Percentiles rank a stretch among this genome's conserved stretches.
Evolutionary conservation across 2,797 vertebrate species (phyloP).

Genomic region (Darevskia mixta): DNA sequence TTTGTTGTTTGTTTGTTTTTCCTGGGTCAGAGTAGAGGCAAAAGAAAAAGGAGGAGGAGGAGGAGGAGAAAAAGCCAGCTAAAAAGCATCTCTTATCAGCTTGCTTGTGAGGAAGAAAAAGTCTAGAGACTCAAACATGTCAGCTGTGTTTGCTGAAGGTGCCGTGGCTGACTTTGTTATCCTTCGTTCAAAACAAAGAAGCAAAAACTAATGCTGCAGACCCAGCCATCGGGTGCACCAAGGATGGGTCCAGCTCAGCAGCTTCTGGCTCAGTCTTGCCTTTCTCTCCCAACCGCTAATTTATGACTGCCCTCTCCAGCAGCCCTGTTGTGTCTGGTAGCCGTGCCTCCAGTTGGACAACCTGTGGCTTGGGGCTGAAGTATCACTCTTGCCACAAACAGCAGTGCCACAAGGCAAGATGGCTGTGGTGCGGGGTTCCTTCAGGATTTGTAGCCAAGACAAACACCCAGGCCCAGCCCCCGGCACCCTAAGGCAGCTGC

Average conservation of each 20-base stretch:
- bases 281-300: neutral
- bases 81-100: constrained; percentile 27
- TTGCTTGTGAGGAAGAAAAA: constrained; percentile 53
- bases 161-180: constrained; percentile 6
- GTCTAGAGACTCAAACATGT: neutral
- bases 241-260: neutral
- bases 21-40: constrained; percentile 62
- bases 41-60: constrained; percentile 4
- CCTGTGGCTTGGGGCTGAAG: neutral
- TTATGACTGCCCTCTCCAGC: neutral
- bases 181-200: neutral
- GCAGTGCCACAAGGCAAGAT: neutral
- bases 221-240: neutral
- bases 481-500: too few relatives aligned
- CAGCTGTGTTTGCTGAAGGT: constrained; percentile 41
- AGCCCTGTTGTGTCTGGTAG: neutral
- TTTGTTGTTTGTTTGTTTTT: constrained; percentile 69
- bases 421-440: neutral
- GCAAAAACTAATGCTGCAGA: neutral
- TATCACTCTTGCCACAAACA: neutral
- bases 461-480: neutral
- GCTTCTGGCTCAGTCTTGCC: neutral
- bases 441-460: neutral
- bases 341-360: neutral
- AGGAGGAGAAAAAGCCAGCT: neutral